Percentiles rank a stretch among this genome's conserved stretches.
Conservation (phyloP, 1,140 invertebrate genomes). For the Daktulosphaira vitifoliae region DNA sequence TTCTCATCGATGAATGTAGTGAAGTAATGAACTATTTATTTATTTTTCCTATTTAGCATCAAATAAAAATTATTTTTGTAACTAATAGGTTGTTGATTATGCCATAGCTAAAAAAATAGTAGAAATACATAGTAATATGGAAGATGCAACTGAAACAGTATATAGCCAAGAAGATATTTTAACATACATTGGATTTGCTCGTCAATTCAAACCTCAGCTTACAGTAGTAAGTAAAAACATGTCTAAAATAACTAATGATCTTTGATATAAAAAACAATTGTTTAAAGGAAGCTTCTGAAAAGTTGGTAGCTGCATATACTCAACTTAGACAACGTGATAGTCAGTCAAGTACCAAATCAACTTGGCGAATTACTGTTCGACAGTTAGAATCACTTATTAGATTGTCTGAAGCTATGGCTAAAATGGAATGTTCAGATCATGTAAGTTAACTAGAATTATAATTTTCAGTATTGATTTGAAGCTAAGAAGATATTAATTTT, state of each 20-base stretch:
- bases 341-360: constrained; percentile 57
- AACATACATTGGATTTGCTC: constrained; percentile 91
- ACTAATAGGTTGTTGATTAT: constrained; percentile 39
- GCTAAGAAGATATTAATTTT: too few species aligned
- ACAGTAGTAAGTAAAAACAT: constrained; percentile 47
- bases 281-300: constrained; percentile 64
- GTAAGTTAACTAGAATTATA: constrained; percentile 50
- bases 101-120: constrained; percentile 88
- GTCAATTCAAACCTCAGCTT: constrained; percentile 91
- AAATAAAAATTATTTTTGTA: neutral
- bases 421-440: constrained; percentile 86
- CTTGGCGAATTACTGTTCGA: constrained; percentile 96
- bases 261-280: neutral
- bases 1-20: constrained; percentile 91
- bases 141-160: constrained; percentile 62
- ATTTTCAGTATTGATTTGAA: neutral
- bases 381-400: constrained; percentile 96
- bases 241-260: neutral
- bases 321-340: constrained; percentile 74
- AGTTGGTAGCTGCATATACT: constrained; percentile 84
- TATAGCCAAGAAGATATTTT: constrained; percentile 82
- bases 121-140: constrained; percentile 77
- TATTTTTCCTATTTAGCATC: constrained; percentile 2
- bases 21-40: constrained; percentile 52
- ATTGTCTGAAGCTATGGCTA: constrained; percentile 90